Base-by-base conservation (phyloP, 2,113 vertebrate genomes). In the Plecotus auritus region DNA sequence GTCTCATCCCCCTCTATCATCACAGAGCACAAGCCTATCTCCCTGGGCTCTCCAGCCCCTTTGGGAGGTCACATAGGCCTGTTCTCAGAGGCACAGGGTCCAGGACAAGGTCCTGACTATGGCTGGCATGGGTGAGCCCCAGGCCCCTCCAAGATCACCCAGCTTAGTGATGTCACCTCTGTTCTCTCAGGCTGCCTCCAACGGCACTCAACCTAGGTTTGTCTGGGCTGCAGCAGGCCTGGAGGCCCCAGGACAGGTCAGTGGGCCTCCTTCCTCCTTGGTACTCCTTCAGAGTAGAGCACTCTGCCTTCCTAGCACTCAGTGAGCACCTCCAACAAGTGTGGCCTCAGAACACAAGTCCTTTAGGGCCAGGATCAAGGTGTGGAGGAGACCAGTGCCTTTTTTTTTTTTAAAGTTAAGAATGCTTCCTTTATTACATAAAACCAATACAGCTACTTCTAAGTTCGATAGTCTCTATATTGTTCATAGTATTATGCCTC, bases 351-450 rank as follows among this genome's bases (percentile, higher is more conserved):
- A 88, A 78, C 47, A 78, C 28, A 81, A 30, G 84, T 76, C 72
- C 37, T 76, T 83, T 37, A 12, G 18, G 90, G 61, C 49, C 73
- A 81, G 32, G 28, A 56, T 56, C 5, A 35, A 88, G 87, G 51
- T 45, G 14, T 61, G 30, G 87, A 64, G 70, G 73, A 70, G n/a
- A 76, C 11, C 37, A 56, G 88, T 1, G 73, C 73, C 16, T 73
- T 32, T 69, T 18, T 74, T 74, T 67, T 73, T 73, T 73, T 73
- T 73, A 45, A 93, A 95, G 88, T 96, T 96, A 95, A 94, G 97
- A 98, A 97, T 94, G 96, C 96, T 98, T 98, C 97, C 97, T 98
- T 98, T 98, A 98, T 98, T 97, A 94, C 88, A 94, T 92, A 97
- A 96, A 97, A 97, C 97, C 95, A 96, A 69, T 73, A 94, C 23